A percentile compares a stretch with the other conserved stretches of the same genome.
phyloP scores from a whole-genome alignment of 1,140 invertebrate genomes.

The Drosophila chauvacae region DNA sequence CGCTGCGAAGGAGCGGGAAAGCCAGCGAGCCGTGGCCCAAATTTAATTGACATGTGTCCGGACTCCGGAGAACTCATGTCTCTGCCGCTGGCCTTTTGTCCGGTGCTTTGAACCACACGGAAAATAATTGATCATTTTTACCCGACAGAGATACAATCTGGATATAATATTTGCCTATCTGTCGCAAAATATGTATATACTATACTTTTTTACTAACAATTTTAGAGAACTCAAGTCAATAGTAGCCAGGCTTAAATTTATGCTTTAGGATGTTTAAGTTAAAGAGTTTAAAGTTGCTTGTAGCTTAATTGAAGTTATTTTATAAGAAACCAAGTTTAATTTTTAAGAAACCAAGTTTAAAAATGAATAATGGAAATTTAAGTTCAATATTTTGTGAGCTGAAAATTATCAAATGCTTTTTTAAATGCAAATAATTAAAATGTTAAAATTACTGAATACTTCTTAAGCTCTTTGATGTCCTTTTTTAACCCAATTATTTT shows the following conservation, averaged over 20 bases:
- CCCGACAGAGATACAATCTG: not conserved
- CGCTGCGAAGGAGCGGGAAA: conserved; percentile 30
- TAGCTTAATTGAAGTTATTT: not conserved
- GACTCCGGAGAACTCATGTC: conserved; percentile 32
- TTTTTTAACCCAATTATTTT: no score
- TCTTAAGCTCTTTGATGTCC: not conserved
- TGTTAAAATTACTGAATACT: no score
- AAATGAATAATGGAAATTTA: not conserved
- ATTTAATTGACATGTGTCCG: conserved; percentile 75
- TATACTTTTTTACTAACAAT: not conserved
- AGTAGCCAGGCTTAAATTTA: not conserved
- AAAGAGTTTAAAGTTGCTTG: not conserved
- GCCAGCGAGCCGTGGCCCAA: conserved; percentile 62
- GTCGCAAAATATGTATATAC: not conserved
- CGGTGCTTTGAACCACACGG: conserved; percentile 18
- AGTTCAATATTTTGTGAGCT: not conserved
- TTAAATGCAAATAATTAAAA: not conserved
- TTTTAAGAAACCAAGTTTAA: not conserved
- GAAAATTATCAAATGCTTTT: no score
- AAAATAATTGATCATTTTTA: conserved; percentile 8
- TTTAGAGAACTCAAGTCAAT: not conserved
- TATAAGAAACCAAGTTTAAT: not conserved
- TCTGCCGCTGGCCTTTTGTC: conserved; percentile 19
- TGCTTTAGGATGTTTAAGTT: not conserved
- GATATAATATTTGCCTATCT: not conserved